Base-by-base conservation (phyloP, 2,888 invertebrate species). In the Geophilus truncorum region DNA sequence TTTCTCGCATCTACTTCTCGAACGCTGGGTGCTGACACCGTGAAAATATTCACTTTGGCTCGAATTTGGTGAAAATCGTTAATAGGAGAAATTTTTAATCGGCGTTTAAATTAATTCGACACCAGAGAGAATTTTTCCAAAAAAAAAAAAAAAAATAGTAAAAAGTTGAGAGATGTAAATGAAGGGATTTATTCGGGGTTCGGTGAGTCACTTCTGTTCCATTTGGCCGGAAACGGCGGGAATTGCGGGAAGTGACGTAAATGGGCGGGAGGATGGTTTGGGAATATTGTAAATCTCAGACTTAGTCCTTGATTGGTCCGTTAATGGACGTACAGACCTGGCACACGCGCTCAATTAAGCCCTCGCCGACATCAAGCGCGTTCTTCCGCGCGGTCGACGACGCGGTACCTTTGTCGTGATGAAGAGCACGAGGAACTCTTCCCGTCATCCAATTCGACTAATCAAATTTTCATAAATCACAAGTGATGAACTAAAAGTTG, bases 371-470 rank as follows among this genome's bases (percentile, higher is more conserved):
- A 62, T 23, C 12, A 62, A 62, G 62, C 25, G 62, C 62, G 62
- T 62, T 62, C 62, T 62, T 62, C 62, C 62, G 62, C 62, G 62
- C 62, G 62, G 62, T 62, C 62, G 62, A 62, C 62, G 62, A 62
- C 62, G 62, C 62, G 62, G 62, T 62, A 62, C 62, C 62, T 62
- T 62, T 62, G 62, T 62, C 62, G 62, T 62, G 62, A 62, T 62
- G 62, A 62, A 62, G 62, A 62, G 62, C 62, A 62, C 62, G 62
- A 62, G 62, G 25, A 7, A 25, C 62, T 62, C 62, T 62, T 57
- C 57, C 62, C 62, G 62, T 62, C 62, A 62, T 62, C 62, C 62
- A 62, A 62, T 62, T 62, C 62, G 62, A 62, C 62, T 62, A 62
- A 62, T 62, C 62, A 62, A 62, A 62, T 62, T 62, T 62, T 62